Evolutionary conservation across 1,140 invertebrate species (phyloP), one percentile per base, ranked within the genome.

Genomic region (Choristoneura fumiferana): DNA sequence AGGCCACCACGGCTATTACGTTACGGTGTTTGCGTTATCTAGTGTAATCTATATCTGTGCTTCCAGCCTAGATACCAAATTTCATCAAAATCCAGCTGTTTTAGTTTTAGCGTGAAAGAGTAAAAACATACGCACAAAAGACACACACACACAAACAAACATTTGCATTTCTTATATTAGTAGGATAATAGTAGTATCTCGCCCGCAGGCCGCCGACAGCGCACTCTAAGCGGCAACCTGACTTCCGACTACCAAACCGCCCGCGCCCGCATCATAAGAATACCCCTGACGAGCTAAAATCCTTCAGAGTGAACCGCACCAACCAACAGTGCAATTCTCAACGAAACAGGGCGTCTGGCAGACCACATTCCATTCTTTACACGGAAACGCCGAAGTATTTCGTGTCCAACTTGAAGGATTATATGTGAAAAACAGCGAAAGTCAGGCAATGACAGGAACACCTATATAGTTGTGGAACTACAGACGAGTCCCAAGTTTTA

Each of bases 321-420:
- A 93, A 92, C 35, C 92, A 94, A 52, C 92, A 94, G 85, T 96
- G 60, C 93, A 93, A 45, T 93, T 96, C 63, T 92, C 93, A 60
- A 93, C 93, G 8, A 93, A 94, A 71, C 94, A 95, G 74, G 93
- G 94, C 8, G 92, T 94, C 0, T 92, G 93, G 59, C 93, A 95
- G 65, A 94, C 94, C 62, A 94, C 94, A 10, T 94, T 96, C 72
- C 94, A 96, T 71, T 98, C 98, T 85, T 95, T 97, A 78, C 92
- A 95, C 71, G 95, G 94, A 8, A 96, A 96, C 66, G 95, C 95
- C 5, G 94, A 96, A 72, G 92, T 92, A n/a, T 60, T 95, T 98
- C 75, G 88, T 97, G 6, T 91, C 92, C 18, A 90, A 91, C 37
- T 83, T 96, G 12, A 93, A 93, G 68, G 89, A 81, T 54, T 75